Conservation (phyloP, 2,797 vertebrate genomes). For the Corythornis leucogaster region DNA sequence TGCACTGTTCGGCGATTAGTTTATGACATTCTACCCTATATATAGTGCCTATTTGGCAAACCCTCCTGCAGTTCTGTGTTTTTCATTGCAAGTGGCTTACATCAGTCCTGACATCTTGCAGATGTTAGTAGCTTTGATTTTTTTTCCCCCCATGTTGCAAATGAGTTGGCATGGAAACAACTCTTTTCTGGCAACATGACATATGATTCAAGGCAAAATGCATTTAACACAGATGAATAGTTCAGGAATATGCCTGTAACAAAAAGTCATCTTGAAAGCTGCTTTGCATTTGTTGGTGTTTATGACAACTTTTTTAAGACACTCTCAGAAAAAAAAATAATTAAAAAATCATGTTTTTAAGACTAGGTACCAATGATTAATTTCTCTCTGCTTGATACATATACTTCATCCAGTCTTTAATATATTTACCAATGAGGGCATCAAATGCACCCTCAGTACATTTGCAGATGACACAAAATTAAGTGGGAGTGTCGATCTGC, state of each 20-base stretch:
- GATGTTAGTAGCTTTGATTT: conserved; percentile 85
- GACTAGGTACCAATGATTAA: background rate
- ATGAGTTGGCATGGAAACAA: conserved; percentile 88
- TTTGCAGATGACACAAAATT: too few species aligned
- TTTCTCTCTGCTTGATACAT: conserved; percentile 5
- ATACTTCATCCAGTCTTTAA: background rate
- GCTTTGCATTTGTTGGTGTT: conserved; percentile 81
- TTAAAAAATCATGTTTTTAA: conserved; percentile 24
- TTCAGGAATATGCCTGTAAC: conserved; percentile 81
- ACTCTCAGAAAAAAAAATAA: background rate
- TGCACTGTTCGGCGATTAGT: conserved; percentile 65
- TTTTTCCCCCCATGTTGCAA: conserved; percentile 74
- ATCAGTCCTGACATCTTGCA: conserved; percentile 83
- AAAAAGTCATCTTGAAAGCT: conserved; percentile 81
- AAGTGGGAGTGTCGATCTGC: too few species aligned
- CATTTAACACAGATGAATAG: conserved; percentile 86
- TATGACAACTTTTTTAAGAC: conserved; percentile 79
- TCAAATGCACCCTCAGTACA: too few species aligned
- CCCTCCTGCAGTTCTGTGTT: conserved; percentile 67
- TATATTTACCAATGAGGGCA: too few species aligned
- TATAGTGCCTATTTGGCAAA: conserved; percentile 77
- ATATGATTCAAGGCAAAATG: conserved; percentile 85
- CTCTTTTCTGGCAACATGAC: conserved; percentile 84
- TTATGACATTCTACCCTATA: conserved; percentile 73
- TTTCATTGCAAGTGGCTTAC: conserved; percentile 80